Conservation (phyloP, 2,888 invertebrate species). For the Dryococelus australis region DNA sequence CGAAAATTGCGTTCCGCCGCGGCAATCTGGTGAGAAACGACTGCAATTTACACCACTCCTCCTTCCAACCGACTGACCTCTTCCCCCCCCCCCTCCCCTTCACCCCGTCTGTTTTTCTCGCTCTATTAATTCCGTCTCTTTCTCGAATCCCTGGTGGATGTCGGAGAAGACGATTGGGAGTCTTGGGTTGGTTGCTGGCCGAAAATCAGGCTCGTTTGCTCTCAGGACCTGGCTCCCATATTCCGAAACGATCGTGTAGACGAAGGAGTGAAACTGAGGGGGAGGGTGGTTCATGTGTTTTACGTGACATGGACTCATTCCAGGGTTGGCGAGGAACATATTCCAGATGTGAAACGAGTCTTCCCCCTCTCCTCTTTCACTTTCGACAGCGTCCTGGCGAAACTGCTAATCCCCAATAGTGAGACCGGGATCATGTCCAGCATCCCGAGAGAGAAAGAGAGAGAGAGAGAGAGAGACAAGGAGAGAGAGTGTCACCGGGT, state of each 20-base stretch:
- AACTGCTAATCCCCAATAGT: neutral
- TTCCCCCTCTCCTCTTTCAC: neutral
- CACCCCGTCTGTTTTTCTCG: neutral
- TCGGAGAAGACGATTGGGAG: neutral
- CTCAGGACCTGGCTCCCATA: neutral
- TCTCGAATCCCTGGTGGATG: neutral
- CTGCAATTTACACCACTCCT: neutral
- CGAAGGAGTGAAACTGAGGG: neutral
- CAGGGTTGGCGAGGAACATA: neutral
- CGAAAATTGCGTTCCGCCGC: neutral
- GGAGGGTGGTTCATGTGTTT: neutral
- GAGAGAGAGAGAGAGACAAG: too few species aligned
- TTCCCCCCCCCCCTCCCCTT: too few species aligned
- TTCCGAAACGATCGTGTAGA: neutral
- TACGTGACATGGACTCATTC: neutral
- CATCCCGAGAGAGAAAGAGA: neutral
- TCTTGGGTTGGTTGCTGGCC: neutral
- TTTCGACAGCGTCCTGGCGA: neutral
- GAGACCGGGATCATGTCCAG: neutral
- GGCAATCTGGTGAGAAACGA: neutral
- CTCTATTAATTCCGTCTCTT: neutral
- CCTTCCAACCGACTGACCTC: neutral
- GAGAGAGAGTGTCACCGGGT: neutral
- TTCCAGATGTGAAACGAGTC: neutral
- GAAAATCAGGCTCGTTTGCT: neutral